phyloP scores from a whole-genome alignment of 2,888 invertebrate species.

The Tetropium fuscum region DNA sequence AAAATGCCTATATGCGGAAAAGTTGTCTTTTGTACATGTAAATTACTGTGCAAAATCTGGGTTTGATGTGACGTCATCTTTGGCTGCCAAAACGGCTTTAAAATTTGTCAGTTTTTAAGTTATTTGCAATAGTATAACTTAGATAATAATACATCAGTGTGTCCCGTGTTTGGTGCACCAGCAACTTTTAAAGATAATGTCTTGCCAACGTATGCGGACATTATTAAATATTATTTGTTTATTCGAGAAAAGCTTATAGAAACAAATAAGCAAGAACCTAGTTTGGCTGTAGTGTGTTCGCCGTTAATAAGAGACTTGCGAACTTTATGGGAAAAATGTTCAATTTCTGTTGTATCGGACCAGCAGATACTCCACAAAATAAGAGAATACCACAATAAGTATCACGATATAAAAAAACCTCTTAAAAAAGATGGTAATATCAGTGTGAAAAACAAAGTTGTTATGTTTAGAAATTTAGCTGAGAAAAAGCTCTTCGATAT shows the following conservation, averaged over 20 bases:
- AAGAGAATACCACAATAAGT: neutral
- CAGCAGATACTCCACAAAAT: neutral
- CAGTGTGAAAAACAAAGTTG: neutral
- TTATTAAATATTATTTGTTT: conserved; percentile 1
- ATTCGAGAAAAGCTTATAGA: conserved; percentile 1
- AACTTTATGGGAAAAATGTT: neutral
- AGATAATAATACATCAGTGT: no score
- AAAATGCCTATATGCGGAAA: no score
- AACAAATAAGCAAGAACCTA: neutral
- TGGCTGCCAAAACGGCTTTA: no score
- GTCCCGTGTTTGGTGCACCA: no score
- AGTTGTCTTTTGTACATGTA: no score
- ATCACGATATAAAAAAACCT: neutral
- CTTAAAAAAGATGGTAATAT: neutral
- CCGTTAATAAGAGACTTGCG: neutral
- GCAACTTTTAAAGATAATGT: no score
- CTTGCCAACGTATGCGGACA: no score
- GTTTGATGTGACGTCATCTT: no score
- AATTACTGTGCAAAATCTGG: no score
- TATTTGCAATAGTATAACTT: no score
- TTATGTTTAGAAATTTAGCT: neutral
- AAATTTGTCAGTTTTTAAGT: no score
- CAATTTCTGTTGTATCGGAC: neutral
- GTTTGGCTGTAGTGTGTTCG: neutral
- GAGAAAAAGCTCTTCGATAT: neutral